A percentile compares a stretch with the other conserved stretches of the same genome.
phyloP scores from a whole-genome alignment of 2,113 vertebrate species.

The Centropus unirufus region DNA sequence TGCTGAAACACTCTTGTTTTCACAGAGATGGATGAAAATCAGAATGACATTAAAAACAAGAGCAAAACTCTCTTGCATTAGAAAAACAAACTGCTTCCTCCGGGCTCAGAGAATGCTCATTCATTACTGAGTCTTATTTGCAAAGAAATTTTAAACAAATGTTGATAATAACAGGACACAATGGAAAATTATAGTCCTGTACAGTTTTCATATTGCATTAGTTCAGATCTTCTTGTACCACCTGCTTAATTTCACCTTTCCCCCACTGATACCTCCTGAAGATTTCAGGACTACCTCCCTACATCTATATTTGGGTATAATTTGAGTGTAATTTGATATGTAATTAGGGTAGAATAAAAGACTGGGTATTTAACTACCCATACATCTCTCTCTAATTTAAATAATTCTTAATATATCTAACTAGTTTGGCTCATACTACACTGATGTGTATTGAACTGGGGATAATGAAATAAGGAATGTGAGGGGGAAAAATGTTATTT shows the following conservation, averaged over 20 bases:
- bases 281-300: conserved; percentile 59
- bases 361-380: conserved; percentile 76
- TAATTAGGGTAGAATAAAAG: conserved; percentile 80
- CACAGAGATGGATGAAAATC: not conserved
- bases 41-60: not conserved
- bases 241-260: conserved; percentile 22
- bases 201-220: not conserved
- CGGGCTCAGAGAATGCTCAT: not conserved
- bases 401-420: conserved; percentile 81
- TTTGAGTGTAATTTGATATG: conserved; percentile 78
- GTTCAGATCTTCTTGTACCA: not conserved
- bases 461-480: conserved; percentile 82
- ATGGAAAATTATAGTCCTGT: conserved; percentile 2
- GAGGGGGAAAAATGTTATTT: conserved; percentile 74
- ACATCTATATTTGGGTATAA: conserved; percentile 77
- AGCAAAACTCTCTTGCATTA: not conserved
- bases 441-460: conserved; percentile 80
- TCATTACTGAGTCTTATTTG: not conserved
- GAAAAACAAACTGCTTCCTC: conserved; percentile 31
- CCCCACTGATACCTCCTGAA: conserved; percentile 16
- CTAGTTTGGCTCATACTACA: conserved; percentile 60
- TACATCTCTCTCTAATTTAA: conserved; percentile 81
- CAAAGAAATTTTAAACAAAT: conserved; percentile 8
- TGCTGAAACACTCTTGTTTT: not conserved
- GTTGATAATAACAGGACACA: conserved; percentile 20